Base-by-base conservation (phyloP, 2,888 invertebrate species). In the Ferrisia virgata region DNA sequence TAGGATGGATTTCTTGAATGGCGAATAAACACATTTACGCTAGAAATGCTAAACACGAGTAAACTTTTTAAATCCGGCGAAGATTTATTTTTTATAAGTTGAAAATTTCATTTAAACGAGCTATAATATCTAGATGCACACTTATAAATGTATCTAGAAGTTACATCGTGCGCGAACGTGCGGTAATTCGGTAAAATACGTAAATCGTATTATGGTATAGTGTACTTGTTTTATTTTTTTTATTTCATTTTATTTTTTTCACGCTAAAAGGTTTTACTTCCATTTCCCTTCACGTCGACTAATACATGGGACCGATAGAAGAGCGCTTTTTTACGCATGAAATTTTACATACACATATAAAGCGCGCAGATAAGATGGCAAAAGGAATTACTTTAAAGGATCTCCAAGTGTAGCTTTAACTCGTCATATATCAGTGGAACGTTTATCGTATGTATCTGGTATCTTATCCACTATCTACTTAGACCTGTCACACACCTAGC, bases 1-100 rank as follows among this genome's bases (percentile, higher is more conserved):
- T n/a, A n/a, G n/a, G n/a, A 64, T 28, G 58, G 28, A 64, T 64
- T 64, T 64, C 58, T 64, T 64, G 28, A 64, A 64, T 28, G 58
- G 28, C 58, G 58, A 64, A 64, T 64, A 64, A 64, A 64, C 58
- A 64, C 58, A 64, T 64, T 64, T 64, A 64, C 58, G 58, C 28
- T 64, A 64, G 28, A 64, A 64, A 64, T 64, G 58, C 58, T 64
- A 64, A 64, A 64, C 58, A 64, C 58, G 58, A 64, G 58, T 64
- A 64, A 64, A 64, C 58, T 64, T 64, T 64, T 64, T 13, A 64
- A 64, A 64, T 64, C 58, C 58, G 58, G 58, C 58, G 58, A 64
- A 64, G 58, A 64, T 64, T 64, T 64, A 64, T 64, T 25, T 64
- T 64, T 64, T 64, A 64, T 64, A 64, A 64, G 58, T 64, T 64